Conservation (phyloP, 1,140 invertebrate genomes). For the Babylonia areolata region DNA sequence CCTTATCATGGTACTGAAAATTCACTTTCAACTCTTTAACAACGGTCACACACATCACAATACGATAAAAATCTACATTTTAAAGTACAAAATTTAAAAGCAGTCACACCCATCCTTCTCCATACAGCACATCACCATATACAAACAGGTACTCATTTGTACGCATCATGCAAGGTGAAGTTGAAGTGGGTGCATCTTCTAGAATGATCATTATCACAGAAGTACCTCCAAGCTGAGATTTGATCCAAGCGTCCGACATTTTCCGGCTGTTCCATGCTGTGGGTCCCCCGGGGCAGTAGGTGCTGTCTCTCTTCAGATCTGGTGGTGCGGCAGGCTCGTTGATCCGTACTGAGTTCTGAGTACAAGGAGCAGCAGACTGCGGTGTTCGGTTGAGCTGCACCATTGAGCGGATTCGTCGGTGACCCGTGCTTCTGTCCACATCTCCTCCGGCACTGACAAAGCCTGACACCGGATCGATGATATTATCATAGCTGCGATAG, state of each 20-base stretch:
- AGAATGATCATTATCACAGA: too few species aligned
- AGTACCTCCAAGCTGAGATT: conserved; percentile 72
- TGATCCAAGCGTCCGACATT: conserved; percentile 65
- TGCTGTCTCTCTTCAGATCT: conserved; percentile 61
- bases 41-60: too few species aligned
- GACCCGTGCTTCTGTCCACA: conserved; percentile 68
- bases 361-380: conserved; percentile 58
- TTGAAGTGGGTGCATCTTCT: too few species aligned
- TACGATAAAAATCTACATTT: too few species aligned
- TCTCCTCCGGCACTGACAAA: conserved; percentile 73
- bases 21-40: too few species aligned
- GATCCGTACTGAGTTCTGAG: conserved; percentile 56
- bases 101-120: too few species aligned
- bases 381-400: conserved; percentile 70
- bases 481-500: conserved; percentile 68
- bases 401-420: conserved; percentile 62
- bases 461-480: conserved; percentile 72
- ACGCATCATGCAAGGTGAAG: too few species aligned
- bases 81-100: too few species aligned
- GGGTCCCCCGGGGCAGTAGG: conserved; percentile 64
- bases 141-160: too few species aligned
- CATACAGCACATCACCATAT: too few species aligned
- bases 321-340: conserved; percentile 60
- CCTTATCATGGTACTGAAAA: too few species aligned
- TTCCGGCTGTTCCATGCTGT: conserved; percentile 71